Base-by-base conservation (phyloP, 2,888 invertebrate genomes). In the Formica aserva region DNA sequence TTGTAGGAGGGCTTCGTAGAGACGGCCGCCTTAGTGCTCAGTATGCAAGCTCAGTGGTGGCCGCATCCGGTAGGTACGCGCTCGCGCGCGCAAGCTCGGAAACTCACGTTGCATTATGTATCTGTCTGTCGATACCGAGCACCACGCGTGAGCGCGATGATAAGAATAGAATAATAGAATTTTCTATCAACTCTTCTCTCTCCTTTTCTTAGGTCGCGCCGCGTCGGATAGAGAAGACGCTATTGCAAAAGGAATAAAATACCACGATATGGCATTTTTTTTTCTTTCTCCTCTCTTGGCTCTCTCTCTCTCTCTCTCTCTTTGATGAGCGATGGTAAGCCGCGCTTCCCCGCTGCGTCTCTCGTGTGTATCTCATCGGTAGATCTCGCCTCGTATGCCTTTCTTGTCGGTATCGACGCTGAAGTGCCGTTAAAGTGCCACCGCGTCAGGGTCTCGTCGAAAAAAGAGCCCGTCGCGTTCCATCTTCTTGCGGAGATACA, bases 41-140 rank as follows among this genome's bases (percentile, higher is more conserved):
- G 93, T 94, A 94, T 94, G 93, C 94, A 93, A 92, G 93, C 92
- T 94, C 88, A 89, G 91, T 92, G 92, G 77, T 92, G 92, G 92
- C 91, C 92, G 93, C 93, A 93, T 94, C 93, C 93, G 93, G 93
- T 92, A 88, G 86, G 85, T 86, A 85, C 78, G 86, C 78, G 71
- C 86, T 62, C 76, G 86, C 86, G 87, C 88, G 89, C 90, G 92
- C 91, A 91, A 93, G 91, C 92, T 92, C 92, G 88, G 91, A 91
- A 90, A 90, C 92, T 91, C 92, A 92, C 91, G 93, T 93, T 94
- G 94, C 93, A 94, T 93, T 94, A 89, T 90, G 89, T 90, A 90
- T 90, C 92, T 91, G 90, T 85, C 89, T 89, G 92, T 91, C 92
- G 91, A 92, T 92, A 90, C 91, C 78, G 77, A 83, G 52, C 67